phyloP scores from a whole-genome alignment of 2,888 invertebrate species.

The Ophion slaviceki region DNA sequence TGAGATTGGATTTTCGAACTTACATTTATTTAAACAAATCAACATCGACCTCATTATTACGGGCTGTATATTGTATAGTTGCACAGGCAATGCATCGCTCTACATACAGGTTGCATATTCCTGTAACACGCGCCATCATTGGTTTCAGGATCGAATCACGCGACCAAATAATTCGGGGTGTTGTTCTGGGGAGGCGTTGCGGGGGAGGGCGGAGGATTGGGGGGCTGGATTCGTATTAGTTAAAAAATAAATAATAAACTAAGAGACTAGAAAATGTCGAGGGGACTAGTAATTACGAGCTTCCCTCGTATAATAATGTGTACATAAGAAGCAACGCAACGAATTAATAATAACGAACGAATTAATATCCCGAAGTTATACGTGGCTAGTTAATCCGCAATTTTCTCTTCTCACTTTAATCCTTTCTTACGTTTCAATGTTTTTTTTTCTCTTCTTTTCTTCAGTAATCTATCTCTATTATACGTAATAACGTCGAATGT shows the following conservation, averaged over 20 bases:
- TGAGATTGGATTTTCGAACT: slow-evolving; percentile 81
- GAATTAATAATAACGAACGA: slow-evolving; percentile 68
- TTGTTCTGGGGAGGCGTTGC: slow-evolving; percentile 15
- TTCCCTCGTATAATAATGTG: slow-evolving; percentile 66
- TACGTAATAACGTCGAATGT: slow-evolving; percentile 72
- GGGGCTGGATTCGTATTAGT: slow-evolving; percentile 57
- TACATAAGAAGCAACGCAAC: slow-evolving; percentile 70
- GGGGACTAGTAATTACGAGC: slow-evolving; percentile 54
- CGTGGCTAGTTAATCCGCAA: slow-evolving; percentile 65
- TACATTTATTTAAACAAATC: slow-evolving; percentile 84
- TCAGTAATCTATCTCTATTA: slow-evolving; percentile 73
- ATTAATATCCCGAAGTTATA: slow-evolving; percentile 66
- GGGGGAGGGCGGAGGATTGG: slow-evolving; percentile 35
- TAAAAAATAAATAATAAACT: slow-evolving; percentile 61
- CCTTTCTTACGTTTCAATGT: not conserved
- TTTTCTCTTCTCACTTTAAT: slow-evolving; percentile 44
- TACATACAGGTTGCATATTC: slow-evolving; percentile 80
- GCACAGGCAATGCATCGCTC: slow-evolving; percentile 81
- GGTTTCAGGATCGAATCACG: slow-evolving; percentile 68
- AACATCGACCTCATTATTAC: slow-evolving; percentile 83
- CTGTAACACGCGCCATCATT: slow-evolving; percentile 78
- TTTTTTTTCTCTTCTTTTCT: slow-evolving; percentile 13
- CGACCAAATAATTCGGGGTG: slow-evolving; percentile 69
- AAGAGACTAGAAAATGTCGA: slow-evolving; percentile 65
- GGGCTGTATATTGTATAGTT: slow-evolving; percentile 82